phyloP scores from a whole-genome alignment of 1,140 invertebrate species.

The Dreissena rostriformis region DNA sequence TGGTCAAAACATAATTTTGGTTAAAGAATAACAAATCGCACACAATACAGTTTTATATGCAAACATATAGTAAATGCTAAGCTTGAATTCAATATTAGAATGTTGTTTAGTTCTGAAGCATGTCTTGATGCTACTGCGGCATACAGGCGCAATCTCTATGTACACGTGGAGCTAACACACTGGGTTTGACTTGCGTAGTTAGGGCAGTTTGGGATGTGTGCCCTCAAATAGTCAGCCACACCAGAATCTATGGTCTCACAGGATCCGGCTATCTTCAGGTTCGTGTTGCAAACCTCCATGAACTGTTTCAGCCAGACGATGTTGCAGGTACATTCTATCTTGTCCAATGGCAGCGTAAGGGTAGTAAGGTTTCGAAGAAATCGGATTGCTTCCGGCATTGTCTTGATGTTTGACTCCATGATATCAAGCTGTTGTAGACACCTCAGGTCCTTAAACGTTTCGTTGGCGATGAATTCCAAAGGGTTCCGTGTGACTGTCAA shows the following conservation, averaged over 20 bases:
- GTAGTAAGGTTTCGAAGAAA: constrained; percentile 6
- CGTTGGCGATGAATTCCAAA: constrained; percentile 42
- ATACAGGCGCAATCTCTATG: too few species aligned
- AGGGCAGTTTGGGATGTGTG: constrained; percentile 28
- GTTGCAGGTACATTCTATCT: constrained; percentile 49
- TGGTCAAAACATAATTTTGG: too few species aligned
- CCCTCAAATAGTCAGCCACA: constrained; percentile 5
- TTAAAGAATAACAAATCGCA: too few species aligned
- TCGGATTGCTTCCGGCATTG: constrained; percentile 43
- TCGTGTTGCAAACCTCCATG: constrained; percentile 20
- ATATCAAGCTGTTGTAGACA: constrained; percentile 30
- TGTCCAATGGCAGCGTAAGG: constrained; percentile 26
- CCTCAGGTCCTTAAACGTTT: constrained; percentile 40
- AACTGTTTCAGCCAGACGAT: constrained; percentile 51
- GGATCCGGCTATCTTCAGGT: constrained; percentile 30
- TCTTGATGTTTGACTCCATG: constrained; percentile 26
- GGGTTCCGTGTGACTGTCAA: constrained; percentile 38
- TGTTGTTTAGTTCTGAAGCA: too few species aligned
- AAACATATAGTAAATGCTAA: too few species aligned
- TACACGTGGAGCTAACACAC: too few species aligned
- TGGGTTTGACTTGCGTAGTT: constrained; percentile 12
- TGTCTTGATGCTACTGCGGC: too few species aligned
- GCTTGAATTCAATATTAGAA: too few species aligned
- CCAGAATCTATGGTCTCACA: constrained; percentile 45
- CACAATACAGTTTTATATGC: too few species aligned